phyloP scores from a whole-genome alignment of 2,113 vertebrate species.

The Platysternon megacephalum region DNA sequence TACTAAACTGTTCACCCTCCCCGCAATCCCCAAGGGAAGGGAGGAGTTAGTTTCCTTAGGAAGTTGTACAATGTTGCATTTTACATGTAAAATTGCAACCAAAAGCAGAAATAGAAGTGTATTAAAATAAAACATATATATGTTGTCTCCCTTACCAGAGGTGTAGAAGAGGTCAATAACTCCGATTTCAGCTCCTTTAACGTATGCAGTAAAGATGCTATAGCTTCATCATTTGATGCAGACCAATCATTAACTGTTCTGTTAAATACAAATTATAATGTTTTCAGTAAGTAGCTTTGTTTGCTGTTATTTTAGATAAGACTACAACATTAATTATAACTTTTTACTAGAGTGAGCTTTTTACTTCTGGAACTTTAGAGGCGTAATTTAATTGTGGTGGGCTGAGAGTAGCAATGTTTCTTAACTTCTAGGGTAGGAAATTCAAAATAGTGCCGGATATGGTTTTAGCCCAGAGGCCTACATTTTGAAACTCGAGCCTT shows the following conservation, averaged over 20 bases:
- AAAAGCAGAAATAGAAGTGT: neutral
- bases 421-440: neutral
- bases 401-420: neutral
- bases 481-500: neutral
- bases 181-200: slow-evolving; percentile 76
- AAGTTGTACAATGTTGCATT: neutral
- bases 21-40: neutral
- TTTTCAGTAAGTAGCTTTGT: neutral
- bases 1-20: neutral
- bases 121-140: neutral
- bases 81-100: neutral
- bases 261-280: slow-evolving; percentile 29
- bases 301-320: neutral
- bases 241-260: slow-evolving; percentile 70
- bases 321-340: neutral
- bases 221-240: slow-evolving; percentile 71
- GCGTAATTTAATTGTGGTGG: neutral
- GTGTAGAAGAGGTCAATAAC: slow-evolving; percentile 32
- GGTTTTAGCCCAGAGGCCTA: neutral
- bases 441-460: neutral
- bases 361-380: neutral
- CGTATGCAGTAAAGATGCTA: slow-evolving; percentile 65
- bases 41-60: neutral
- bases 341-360: neutral
- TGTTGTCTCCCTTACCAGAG: slow-evolving; percentile 62